Evolutionary conservation across 1,140 invertebrate genomes (phyloP).

Genomic region (Euwallacea similis): DNA sequence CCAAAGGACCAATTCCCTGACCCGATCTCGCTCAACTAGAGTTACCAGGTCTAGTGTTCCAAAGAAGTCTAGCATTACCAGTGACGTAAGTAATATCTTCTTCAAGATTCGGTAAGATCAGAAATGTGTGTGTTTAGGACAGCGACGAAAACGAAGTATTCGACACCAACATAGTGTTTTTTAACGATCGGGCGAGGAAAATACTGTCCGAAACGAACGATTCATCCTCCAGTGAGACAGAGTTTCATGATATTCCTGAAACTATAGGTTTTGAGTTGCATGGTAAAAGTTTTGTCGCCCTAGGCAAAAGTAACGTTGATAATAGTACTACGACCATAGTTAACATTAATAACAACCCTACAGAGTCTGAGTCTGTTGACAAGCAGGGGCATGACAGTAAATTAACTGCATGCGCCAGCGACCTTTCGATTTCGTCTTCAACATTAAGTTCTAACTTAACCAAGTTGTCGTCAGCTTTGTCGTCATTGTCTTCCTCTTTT

Average conservation of each 20-base stretch:
- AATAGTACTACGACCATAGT: not conserved
- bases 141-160: conserved; percentile 47
- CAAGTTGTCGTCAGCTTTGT: conserved; percentile 27
- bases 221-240: conserved; percentile 48
- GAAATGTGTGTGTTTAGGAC: conserved; percentile 37
- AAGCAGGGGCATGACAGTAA: conserved; percentile 23
- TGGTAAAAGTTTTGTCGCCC: conserved; percentile 27
- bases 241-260: conserved; percentile 46
- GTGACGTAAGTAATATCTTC: conserved; percentile 48
- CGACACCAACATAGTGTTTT: conserved; percentile 45
- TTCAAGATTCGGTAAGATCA: not conserved
- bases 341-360: too few species aligned
- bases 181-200: conserved; percentile 40
- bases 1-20: conserved; percentile 58
- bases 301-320: not conserved
- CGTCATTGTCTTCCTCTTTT: conserved; percentile 19
- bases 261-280: conserved; percentile 30
- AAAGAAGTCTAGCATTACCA: conserved; percentile 45
- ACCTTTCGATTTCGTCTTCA: conserved; percentile 5
- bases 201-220: conserved; percentile 30
- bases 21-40: conserved; percentile 50
- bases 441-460: conserved; percentile 25
- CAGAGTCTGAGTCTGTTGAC: not conserved
- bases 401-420: conserved; percentile 29
- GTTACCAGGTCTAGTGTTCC: conserved; percentile 47